These are phyloP conservation scores for Urocynchramus pylzowi DNA, from an alignment of 2,113 vertebrate genomes.

Conservation along the genomic window DNA sequence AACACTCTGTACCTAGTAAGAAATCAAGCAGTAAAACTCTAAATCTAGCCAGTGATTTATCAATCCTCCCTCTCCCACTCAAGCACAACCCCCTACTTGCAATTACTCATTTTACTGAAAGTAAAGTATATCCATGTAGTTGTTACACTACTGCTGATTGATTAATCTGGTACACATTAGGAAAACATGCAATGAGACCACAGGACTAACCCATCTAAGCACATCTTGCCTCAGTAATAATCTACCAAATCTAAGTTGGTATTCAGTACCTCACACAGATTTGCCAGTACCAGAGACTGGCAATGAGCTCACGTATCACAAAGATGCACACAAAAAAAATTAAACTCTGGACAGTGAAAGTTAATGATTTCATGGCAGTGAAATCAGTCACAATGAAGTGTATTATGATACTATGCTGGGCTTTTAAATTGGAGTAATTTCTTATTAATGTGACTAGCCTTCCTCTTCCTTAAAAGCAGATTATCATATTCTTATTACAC, in stretches of 20 bases:
- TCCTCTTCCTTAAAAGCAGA: background rate
- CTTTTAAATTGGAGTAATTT: background rate
- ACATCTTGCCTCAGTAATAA: background rate
- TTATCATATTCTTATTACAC: background rate
- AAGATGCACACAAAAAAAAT: background rate
- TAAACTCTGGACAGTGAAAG: background rate
- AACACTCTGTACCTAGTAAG: slow-evolving; percentile 84
- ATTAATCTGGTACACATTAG: background rate
- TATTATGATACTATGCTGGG: background rate
- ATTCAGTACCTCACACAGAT: background rate
- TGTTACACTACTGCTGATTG: background rate
- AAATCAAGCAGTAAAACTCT: background rate
- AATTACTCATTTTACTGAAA: background rate
- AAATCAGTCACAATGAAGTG: background rate
- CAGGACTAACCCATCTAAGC: background rate
- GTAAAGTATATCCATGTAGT: background rate
- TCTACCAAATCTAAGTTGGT: background rate
- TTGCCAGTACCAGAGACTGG: background rate
- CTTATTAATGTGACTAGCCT: fast-evolving
- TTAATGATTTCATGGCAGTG: background rate
- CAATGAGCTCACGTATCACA: background rate
- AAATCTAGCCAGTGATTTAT: background rate
- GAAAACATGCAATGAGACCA: background rate
- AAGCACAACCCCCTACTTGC: background rate
- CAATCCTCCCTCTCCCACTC: background rate